Percentiles rank a stretch among this genome's conserved stretches.
phyloP scores from a whole-genome alignment of 64 coral and sea anemone genomes.

The Porites australiensis region DNA sequence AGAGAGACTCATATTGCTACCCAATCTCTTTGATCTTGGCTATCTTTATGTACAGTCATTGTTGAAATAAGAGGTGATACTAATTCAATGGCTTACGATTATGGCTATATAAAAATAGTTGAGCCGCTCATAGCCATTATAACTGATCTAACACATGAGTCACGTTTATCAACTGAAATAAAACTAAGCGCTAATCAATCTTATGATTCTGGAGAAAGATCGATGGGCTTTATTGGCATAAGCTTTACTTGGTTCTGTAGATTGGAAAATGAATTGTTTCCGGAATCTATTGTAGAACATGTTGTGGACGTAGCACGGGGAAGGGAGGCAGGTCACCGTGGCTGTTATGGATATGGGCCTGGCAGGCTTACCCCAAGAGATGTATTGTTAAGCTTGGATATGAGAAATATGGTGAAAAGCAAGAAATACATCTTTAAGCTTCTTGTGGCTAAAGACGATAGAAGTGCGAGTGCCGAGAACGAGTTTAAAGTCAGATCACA shows the following conservation, averaged over 20 bases:
- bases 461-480: conserved; percentile 26
- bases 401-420: neutral
- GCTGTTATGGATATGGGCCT: conserved; percentile 50
- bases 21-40: neutral
- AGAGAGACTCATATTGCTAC: neutral
- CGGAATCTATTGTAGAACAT: neutral
- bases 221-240: neutral
- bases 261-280: neutral
- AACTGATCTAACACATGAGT: neutral
- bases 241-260: conserved; percentile 53
- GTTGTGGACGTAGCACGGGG: conserved; percentile 25
- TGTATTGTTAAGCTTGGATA: neutral
- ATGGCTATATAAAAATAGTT: conserved; percentile 44
- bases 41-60: conserved; percentile 42
- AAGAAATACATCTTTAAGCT: conserved; percentile 52
- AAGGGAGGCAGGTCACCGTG: neutral
- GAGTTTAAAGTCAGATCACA: neutral
- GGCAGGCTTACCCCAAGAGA: neutral
- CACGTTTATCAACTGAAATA: neutral
- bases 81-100: conserved; percentile 18
- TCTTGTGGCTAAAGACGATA: neutral
- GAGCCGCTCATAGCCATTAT: conserved; percentile 35
- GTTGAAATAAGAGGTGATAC: neutral
- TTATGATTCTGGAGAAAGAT: neutral
- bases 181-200: conserved; percentile 12